Percentiles rank a stretch among this genome's conserved stretches.
Conservation (phyloP, 2,797 vertebrate species). For the Leptoclinus maculatus region DNA sequence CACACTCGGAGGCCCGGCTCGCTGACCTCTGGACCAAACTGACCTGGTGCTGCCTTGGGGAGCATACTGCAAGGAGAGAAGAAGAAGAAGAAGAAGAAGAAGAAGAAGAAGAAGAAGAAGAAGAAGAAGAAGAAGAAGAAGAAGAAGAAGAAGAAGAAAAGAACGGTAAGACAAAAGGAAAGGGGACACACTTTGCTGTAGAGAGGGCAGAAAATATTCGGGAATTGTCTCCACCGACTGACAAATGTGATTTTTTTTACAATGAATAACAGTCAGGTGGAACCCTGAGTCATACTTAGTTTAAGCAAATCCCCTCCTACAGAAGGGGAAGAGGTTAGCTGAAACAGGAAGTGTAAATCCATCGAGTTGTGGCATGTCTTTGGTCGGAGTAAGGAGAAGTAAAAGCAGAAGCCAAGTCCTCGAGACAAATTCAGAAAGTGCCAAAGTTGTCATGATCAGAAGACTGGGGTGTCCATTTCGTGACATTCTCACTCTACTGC, state of each 20-base stretch:
- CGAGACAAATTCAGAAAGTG: neutral
- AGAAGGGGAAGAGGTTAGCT: neutral
- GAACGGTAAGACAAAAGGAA: neutral
- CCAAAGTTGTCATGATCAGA: neutral
- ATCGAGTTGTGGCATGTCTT: neutral
- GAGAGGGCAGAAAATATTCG: neutral
- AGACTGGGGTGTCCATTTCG: neutral
- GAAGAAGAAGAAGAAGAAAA: neutral
- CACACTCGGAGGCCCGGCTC: constrained; percentile 84
- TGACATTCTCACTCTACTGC: neutral
- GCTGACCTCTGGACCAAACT: constrained; percentile 80
- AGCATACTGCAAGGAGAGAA: constrained; percentile 78
- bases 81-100: neutral
- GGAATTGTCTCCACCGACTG: neutral
- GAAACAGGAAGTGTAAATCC: constrained; percentile 20
- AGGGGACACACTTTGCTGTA: neutral
- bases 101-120: neutral
- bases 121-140: neutral
- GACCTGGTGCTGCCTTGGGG: constrained; percentile 77
- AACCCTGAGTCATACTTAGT: neutral
- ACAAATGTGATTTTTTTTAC: neutral
- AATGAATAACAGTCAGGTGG: neutral
- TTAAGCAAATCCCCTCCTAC: neutral
- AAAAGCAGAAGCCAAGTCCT: constrained; percentile 28
- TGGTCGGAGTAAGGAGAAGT: constrained; percentile 18